Percentiles rank a stretch among this genome's conserved stretches.
These are phyloP conservation scores for Drosophila greeni DNA, from an alignment of 2,888 invertebrate species.

Conservation along the genomic window DNA sequence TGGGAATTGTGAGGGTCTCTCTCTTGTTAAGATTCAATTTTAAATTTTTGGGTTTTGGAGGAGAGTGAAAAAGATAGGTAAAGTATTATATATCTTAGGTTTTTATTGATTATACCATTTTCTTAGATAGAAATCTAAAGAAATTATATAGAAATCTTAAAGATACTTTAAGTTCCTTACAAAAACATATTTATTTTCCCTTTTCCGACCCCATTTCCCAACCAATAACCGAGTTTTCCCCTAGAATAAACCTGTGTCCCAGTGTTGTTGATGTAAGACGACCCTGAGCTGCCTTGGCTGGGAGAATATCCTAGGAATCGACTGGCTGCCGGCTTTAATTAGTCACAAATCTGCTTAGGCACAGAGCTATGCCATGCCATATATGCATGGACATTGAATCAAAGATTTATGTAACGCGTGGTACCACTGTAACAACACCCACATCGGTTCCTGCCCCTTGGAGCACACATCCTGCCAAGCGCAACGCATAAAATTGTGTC, in stretches of 20 bases:
- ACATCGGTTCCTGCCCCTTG: neutral
- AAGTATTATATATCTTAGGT: no score
- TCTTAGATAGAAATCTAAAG: no score
- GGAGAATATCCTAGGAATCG: slow-evolving; percentile 11
- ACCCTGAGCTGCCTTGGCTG: slow-evolving; percentile 11
- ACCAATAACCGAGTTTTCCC: neutral
- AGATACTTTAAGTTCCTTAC: neutral
- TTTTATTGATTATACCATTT: no score
- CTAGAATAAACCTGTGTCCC: neutral
- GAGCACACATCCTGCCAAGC: slow-evolving; percentile 49
- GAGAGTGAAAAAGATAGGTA: no score
- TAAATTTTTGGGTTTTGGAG: no score
- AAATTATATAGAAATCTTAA: neutral
- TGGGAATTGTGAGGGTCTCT: neutral
- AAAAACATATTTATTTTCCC: no score
- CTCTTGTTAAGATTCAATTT: neutral
- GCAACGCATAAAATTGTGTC: slow-evolving; percentile 75
- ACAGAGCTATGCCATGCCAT: slow-evolving; percentile 1
- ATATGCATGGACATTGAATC: slow-evolving; percentile 29
- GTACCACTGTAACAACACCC: slow-evolving; percentile 20
- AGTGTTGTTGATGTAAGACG: slow-evolving; percentile 11
- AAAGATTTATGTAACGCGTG: slow-evolving; percentile 31
- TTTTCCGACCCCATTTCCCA: neutral
- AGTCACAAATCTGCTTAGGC: slow-evolving; percentile 17
- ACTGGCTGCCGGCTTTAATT: slow-evolving; percentile 23